Evolutionary conservation across 2,888 invertebrate genomes (phyloP).

Genomic region (Byasa hedistus): DNA sequence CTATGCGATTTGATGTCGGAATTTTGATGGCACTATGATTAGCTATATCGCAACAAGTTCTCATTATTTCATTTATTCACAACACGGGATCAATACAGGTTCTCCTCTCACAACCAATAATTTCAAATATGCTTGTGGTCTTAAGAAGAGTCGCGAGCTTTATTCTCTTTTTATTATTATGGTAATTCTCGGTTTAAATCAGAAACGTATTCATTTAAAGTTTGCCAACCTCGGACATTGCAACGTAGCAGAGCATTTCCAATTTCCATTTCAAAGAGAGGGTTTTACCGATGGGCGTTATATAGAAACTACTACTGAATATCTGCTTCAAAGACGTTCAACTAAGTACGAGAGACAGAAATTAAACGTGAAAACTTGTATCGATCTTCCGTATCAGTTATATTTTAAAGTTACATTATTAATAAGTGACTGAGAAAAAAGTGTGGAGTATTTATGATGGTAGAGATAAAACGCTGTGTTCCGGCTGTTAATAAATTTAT

Average conservation of each 20-base stretch:
- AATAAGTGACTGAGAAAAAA: too few species aligned
- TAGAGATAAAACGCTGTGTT: too few species aligned
- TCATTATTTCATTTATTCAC: background rate
- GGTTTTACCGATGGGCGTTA: background rate
- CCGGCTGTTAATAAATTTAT: too few species aligned
- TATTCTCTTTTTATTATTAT: background rate
- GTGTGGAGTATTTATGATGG: too few species aligned
- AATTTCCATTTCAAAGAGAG: conserved; percentile 1
- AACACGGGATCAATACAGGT: background rate
- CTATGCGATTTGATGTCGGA: background rate
- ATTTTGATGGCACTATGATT: background rate
- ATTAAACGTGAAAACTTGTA: background rate
- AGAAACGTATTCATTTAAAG: background rate
- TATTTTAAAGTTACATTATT: background rate
- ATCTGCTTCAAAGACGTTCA: background rate
- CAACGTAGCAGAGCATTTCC: conserved; percentile 2
- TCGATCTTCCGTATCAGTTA: background rate
- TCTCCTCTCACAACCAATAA: too few species aligned
- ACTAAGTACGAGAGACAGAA: background rate
- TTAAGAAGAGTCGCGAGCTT: background rate
- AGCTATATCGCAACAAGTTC: background rate
- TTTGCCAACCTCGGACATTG: background rate
- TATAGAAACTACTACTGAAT: background rate
- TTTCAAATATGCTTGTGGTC: background rate
- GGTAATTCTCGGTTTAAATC: background rate